Percentiles rank a stretch among this genome's conserved stretches.
Conservation (phyloP, 1,140 invertebrate species). For the Drosophila orena region DNA sequence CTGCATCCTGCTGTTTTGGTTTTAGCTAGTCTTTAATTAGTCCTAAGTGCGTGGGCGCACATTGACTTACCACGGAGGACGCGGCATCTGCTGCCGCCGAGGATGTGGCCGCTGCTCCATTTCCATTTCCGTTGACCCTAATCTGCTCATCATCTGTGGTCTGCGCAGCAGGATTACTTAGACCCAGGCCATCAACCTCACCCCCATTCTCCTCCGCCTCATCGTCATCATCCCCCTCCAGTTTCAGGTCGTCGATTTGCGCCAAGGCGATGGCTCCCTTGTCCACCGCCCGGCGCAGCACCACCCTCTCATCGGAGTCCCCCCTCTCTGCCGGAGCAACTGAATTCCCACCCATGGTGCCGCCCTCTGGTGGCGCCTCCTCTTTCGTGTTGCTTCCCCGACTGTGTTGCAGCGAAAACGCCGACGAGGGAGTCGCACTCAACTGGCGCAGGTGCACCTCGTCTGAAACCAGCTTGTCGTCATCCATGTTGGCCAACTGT, state of each 20-base stretch:
- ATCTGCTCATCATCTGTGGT: slow-evolving; percentile 71
- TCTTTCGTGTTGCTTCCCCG: slow-evolving; percentile 54
- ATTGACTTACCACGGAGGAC: slow-evolving; percentile 61
- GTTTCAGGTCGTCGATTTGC: slow-evolving; percentile 71
- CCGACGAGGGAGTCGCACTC: slow-evolving; percentile 65
- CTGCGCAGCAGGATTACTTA: slow-evolving; percentile 74
- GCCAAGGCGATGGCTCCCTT: slow-evolving; percentile 70
- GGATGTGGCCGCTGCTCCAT: slow-evolving; percentile 17
- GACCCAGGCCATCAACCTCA: slow-evolving; percentile 31
- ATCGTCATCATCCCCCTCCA: slow-evolving; percentile 60
- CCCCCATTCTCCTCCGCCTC: slow-evolving; percentile 16
- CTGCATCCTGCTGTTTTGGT: slow-evolving; percentile 66
- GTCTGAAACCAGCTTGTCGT: slow-evolving; percentile 77
- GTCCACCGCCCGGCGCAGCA: slow-evolving; percentile 50
- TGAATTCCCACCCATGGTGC: background rate
- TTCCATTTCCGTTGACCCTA: slow-evolving; percentile 43
- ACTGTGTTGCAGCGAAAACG: slow-evolving; percentile 52
- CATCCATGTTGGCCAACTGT: slow-evolving; percentile 73
- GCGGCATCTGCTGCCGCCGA: slow-evolving; percentile 2
- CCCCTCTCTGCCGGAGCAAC: slow-evolving; percentile 1
- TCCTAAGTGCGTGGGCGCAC: slow-evolving; percentile 62
- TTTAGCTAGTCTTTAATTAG: slow-evolving; percentile 74
- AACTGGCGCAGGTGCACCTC: slow-evolving; percentile 76
- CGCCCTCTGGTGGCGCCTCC: slow-evolving; percentile 15
- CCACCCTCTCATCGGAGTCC: slow-evolving; percentile 54